phyloP scores from a whole-genome alignment of 2,888 invertebrate genomes.

The Drosophila eohydei region DNA sequence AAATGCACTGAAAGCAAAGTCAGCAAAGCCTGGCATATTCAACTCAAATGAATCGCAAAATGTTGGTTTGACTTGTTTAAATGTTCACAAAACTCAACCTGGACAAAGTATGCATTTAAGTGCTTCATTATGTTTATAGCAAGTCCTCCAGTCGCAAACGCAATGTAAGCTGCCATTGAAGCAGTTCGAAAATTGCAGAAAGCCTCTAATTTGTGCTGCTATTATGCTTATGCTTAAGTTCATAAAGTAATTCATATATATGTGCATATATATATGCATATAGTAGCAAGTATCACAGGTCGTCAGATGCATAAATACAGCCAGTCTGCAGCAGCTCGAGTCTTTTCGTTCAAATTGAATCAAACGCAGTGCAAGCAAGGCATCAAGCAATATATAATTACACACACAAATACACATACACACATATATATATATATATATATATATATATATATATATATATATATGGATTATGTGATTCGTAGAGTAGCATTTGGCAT shows the following conservation, averaged over 20 bases:
- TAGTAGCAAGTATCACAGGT: too few relatives aligned
- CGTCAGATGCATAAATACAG: neutral
- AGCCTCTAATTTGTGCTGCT: neutral
- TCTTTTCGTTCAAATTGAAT: conserved; percentile 1
- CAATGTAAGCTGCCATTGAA: neutral
- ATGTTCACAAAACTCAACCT: neutral
- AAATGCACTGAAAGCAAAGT: neutral
- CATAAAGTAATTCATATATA: neutral
- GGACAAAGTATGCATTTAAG: neutral
- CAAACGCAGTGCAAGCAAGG: conserved; percentile 1
- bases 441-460: neutral
- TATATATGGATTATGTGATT: neutral
- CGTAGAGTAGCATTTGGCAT: conserved; percentile 1
- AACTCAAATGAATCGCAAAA: neutral
- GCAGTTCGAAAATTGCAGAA: neutral
- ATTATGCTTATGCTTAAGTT: neutral
- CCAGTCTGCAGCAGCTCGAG: neutral
- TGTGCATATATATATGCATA: neutral
- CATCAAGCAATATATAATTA: neutral
- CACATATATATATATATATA: neutral
- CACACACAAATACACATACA: too few relatives aligned
- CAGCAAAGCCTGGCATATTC: neutral
- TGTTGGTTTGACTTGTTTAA: neutral
- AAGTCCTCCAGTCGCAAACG: too few relatives aligned
- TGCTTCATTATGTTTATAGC: neutral